Base-by-base conservation (phyloP, 2,888 invertebrate species). In the Latrodectus hesperus region DNA sequence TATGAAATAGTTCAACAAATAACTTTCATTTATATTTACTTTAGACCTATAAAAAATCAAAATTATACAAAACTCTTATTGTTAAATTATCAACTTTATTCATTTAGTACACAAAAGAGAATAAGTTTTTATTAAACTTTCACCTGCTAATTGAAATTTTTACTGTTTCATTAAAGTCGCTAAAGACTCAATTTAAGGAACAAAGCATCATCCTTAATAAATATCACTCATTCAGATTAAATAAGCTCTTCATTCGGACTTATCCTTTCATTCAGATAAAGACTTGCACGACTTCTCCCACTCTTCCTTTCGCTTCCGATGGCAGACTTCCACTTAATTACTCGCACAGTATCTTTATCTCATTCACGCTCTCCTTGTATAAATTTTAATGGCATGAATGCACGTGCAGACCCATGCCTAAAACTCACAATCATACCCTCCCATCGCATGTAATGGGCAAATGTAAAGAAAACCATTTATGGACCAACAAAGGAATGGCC, bases 391-490 rank as follows among this genome's bases (percentile, higher is more conserved):
- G 74, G 64, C 74, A 74, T 11, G 51, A 65, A 9, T 26, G 22
- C 64, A 83, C 82, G 82, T 68, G 75, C 26, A 38, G 49, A 14
- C 49, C 72, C 55, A n/a, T 51, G 67, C 12, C 26, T n/a, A 68
- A 68, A n/a, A 26, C 26, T 38, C 68, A 79, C 79, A 51, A 78
- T 75, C 71, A 12, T 75, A 26, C 49, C 52, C 26, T 51, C 65
- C 51, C 22, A 71, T 80, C 60, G 83, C 52, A 68, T 73, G 78
- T 72, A 65, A 77, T 78, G 65, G 72, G 71, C 83, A 38, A 74
- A 17, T 22, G 67, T 64, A 60, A 53, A 38, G 52, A 64, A 80
- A 67, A 77, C 75, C 86, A 86, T 81, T 86, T 77, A 71, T n/a
- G 14, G 65, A 65, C 76, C 80, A 86, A 22, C 86, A 77, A 81